A percentile compares a stretch with the other conserved stretches of the same genome.
These are phyloP conservation scores for Phrynocephalus versicolor DNA, from an alignment of 2,113 vertebrate species.

Conservation along the genomic window DNA sequence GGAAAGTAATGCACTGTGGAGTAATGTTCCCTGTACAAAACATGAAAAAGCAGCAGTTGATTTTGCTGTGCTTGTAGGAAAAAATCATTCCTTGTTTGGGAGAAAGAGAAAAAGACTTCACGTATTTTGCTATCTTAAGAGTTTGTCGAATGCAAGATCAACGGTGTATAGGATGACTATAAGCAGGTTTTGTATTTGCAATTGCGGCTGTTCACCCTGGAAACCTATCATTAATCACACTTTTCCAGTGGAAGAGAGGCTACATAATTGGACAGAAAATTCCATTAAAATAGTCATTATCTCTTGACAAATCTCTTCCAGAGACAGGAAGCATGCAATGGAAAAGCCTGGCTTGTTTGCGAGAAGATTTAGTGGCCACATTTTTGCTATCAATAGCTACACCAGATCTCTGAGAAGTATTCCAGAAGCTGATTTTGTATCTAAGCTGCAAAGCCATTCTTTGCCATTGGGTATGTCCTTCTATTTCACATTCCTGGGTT, in stretches of 20 bases:
- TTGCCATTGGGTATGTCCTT: conserved; percentile 11
- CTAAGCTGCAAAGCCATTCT: conserved; percentile 9
- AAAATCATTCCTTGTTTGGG: background rate
- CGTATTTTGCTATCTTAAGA: conserved; percentile 33
- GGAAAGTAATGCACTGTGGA: background rate
- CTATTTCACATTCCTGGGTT: conserved; percentile 32
- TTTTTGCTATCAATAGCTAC: conserved; percentile 26
- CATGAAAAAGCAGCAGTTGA: conserved; percentile 17
- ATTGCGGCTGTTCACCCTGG: conserved; percentile 45
- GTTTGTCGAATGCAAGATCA: background rate
- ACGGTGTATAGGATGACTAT: conserved; percentile 19
- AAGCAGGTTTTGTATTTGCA: conserved; percentile 40
- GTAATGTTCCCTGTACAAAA: background rate
- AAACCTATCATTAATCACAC: conserved; percentile 42
- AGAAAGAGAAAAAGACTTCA: background rate
- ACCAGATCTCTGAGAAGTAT: conserved; percentile 18
- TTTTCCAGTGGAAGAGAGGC: conserved; percentile 36
- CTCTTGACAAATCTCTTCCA: conserved; percentile 43
- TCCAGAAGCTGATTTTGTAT: conserved; percentile 8
- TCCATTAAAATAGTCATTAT: conserved; percentile 21
- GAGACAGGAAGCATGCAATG: conserved; percentile 20
- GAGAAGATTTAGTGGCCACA: conserved; percentile 33
- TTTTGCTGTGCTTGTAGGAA: background rate
- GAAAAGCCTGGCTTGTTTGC: background rate
- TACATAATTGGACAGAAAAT: conserved; percentile 52